A percentile compares a stretch with the other conserved stretches of the same genome.
Evolutionary conservation across 1,140 invertebrate genomes (phyloP).

Genomic region (Heliconius melpomene): DNA sequence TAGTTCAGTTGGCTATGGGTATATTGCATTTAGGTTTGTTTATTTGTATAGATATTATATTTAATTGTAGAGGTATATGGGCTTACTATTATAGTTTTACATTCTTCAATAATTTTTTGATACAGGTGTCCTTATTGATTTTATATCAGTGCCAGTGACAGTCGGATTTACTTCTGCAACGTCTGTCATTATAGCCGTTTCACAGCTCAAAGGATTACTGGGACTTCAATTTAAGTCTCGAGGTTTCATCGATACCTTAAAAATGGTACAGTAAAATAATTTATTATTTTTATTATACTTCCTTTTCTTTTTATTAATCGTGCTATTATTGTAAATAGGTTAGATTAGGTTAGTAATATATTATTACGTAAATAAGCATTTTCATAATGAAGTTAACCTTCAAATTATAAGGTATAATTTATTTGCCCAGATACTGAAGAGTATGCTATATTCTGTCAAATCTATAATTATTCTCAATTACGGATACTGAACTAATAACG

Average conservation of each 20-base stretch:
- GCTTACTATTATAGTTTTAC: background rate
- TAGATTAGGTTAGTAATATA: background rate
- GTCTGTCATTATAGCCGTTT: constrained; percentile 94
- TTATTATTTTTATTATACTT: background rate
- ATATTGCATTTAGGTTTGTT: constrained; percentile 88
- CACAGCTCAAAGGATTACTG: constrained; percentile 92
- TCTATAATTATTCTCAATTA: no score
- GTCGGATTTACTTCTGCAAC: constrained; percentile 97
- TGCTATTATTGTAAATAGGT: background rate
- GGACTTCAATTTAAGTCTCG: constrained; percentile 88
- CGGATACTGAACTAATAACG: background rate
- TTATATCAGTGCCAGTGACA: constrained; percentile 96
- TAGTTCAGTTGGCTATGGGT: constrained; percentile 92
- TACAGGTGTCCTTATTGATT: constrained; percentile 95
- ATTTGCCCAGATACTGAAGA: background rate
- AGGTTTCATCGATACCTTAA: constrained; percentile 87
- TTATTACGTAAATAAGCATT: constrained; percentile 7
- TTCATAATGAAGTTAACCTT: background rate
- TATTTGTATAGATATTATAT: constrained; percentile 18
- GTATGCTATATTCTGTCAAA: no score
- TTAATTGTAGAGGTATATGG: background rate
- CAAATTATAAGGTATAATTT: background rate
- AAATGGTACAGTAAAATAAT: constrained; percentile 76
- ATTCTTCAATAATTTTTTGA: background rate
- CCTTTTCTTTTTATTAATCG: background rate